Base-by-base conservation (phyloP, 2,888 invertebrate species). In the Dyspetes luteomarginatus region DNA sequence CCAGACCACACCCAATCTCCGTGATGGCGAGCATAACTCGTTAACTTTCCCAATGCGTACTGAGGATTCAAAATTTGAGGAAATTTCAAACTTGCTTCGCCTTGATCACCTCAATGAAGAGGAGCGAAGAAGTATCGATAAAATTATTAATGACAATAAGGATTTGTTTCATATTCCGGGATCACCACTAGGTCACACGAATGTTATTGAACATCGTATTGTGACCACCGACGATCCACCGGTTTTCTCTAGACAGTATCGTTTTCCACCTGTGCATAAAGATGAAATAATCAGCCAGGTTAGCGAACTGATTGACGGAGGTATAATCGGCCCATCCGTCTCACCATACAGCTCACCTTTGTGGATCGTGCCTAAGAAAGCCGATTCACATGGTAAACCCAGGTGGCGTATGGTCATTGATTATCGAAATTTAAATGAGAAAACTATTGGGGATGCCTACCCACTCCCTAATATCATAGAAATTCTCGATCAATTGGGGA, bases 321-420 rank as follows among this genome's bases (percentile, higher is more conserved):
- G 5, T 3, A 5, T 28, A 3, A 28, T 28, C 5, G 5, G 5
- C 3, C 28, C 28, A 28, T 28, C 28, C 3, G 28, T 4, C 28
- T 28, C 28, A 5, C 28, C 28, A 28, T 28, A 28, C 28, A 28
- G 28, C 28, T 28, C 28, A 4, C 28, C 28, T 5, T 5, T 28
- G 3, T 28, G 28, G 28, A 28, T 28, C 3, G 28, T 28, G 28
- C 28, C 58, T 0, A 75, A 75, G 12, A 67, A 58, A 58, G 48
- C 56, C 43, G 74, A 75, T 58, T 75, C 74, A 9, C 65, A 36
- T 7, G 67, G 74, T 45, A 75, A 58, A 5, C 26, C 48, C 12
- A 58, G 56, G n/a, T 69, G 76, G 76, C 52, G 76, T 5, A 68
- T 76, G 62, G 75, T 68, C 0, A 56, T 58, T 1, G 67, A 74